Percentiles rank a stretch among this genome's conserved stretches.
Evolutionary conservation across 2,888 invertebrate genomes (phyloP).

Genomic region (Acanthosoma haemorrhoidale): DNA sequence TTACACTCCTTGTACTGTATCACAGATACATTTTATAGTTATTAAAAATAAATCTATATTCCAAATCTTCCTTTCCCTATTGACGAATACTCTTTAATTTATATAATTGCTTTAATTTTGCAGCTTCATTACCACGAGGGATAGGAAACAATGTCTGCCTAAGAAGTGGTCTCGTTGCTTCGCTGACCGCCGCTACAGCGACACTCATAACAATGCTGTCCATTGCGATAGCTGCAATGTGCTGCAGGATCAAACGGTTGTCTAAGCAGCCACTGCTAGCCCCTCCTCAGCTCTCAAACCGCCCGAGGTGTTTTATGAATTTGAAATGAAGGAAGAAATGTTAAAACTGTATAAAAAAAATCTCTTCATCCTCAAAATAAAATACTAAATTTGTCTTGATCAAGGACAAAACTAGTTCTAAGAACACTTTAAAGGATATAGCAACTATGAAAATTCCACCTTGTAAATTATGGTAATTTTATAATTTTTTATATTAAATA

Average conservation of each 20-base stretch:
- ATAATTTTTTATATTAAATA: no score
- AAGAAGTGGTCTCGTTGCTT: constrained; percentile 58
- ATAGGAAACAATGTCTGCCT: constrained; percentile 58
- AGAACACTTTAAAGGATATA: no score
- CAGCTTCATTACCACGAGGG: constrained; percentile 38
- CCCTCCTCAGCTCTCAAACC: constrained; percentile 30
- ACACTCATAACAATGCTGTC: constrained; percentile 66
- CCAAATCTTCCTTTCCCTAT: neutral
- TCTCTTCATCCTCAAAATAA: neutral
- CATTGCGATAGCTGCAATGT: constrained; percentile 68
- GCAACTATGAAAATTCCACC: no score
- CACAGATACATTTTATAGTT: no score
- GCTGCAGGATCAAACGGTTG: constrained; percentile 63
- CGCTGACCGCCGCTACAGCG: constrained; percentile 62
- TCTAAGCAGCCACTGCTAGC: constrained; percentile 43
- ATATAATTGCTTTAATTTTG: constrained; percentile 1
- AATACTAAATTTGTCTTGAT: no score
- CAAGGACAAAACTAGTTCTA: no score
- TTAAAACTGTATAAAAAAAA: neutral
- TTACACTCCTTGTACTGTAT: no score
- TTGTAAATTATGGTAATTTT: no score
- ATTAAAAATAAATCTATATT: no score
- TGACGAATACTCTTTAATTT: neutral
- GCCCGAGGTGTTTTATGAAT: constrained; percentile 34
- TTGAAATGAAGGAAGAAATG: constrained; percentile 33